Base-by-base conservation (phyloP, 64 coral and sea anemone species). In the Acropora tenuis region DNA sequence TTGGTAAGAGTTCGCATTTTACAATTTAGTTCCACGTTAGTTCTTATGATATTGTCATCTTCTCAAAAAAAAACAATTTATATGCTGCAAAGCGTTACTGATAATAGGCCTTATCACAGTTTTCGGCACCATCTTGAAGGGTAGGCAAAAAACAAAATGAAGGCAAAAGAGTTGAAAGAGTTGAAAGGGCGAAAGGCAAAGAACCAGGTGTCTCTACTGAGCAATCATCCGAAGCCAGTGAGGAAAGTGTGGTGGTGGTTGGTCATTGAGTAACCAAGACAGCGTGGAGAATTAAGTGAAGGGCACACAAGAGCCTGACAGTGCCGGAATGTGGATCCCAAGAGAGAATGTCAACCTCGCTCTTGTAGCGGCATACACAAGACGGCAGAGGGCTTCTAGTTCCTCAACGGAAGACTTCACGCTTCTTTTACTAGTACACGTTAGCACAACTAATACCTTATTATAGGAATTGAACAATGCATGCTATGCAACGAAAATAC, bases 371-470 rank as follows among this genome's bases (percentile, higher is more conserved):
- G 74, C 87, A 55, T 61, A 89, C 75, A 66, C 55, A 89, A 89
- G 87, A 89, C 87, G 73, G 17, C 75, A 89, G 74, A 89, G 87
- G 74, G 87, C 87, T 79, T 78, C 87, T 89, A 53, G 87, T 77
- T 89, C 74, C 87, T 75, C 43, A 48, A 55, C 78, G 75, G 40
- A 75, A 86, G 66, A 86, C 83, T 86, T 86, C 63, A 86, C 66
- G 83, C 83, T 86, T 86, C 43, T 86, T 86, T 86, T 86, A 73
- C 82, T 86, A 41, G 82, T 84, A 58, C 61, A 86, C 41, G 82
- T 84, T 84, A 84, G 71, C 71, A 88, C 85, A 42, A 69, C 69
- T 69, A 88, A 69, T 74, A 88, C 48, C 87, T 88, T 63, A 88
- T 88, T 61, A 88, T 73, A 73, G 48, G 45, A 50, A 74, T 53